These are phyloP conservation scores for Syngnathus acus DNA, from an alignment of 2,797 vertebrate species.

Conservation along the genomic window DNA sequence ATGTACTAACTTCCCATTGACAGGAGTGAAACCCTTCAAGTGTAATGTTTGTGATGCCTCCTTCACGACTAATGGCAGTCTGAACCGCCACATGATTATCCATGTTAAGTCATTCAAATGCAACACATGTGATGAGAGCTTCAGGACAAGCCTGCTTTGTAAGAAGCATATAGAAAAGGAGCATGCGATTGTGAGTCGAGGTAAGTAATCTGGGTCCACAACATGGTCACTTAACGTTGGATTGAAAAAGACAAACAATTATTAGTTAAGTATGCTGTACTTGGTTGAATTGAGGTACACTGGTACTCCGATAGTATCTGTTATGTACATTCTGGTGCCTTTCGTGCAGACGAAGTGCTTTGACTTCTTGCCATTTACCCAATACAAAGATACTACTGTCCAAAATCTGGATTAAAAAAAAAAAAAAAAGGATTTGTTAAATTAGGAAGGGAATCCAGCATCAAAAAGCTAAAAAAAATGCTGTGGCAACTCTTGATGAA, in stretches of 20 bases:
- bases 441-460: background rate
- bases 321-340: background rate
- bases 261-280: background rate
- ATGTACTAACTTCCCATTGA: background rate
- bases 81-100: constrained; percentile 93
- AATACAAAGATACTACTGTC: background rate
- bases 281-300: background rate
- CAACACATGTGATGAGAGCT: constrained; percentile 85
- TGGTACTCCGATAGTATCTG: background rate
- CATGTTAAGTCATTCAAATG: constrained; percentile 94
- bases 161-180: constrained; percentile 93
- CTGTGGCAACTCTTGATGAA: background rate
- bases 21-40: constrained; percentile 92
- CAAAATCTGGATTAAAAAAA: background rate
- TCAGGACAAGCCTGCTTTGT: constrained; percentile 85
- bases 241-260: background rate
- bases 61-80: constrained; percentile 96
- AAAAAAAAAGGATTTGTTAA: background rate
- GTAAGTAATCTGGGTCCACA: constrained; percentile 40
- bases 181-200: constrained; percentile 72
- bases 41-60: constrained; percentile 84
- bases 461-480: no score
- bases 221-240: background rate
- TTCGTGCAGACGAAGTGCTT: background rate
- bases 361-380: background rate